phyloP scores from a whole-genome alignment of 2,797 vertebrate species.

The Parauchenoglanis ngamensis region DNA sequence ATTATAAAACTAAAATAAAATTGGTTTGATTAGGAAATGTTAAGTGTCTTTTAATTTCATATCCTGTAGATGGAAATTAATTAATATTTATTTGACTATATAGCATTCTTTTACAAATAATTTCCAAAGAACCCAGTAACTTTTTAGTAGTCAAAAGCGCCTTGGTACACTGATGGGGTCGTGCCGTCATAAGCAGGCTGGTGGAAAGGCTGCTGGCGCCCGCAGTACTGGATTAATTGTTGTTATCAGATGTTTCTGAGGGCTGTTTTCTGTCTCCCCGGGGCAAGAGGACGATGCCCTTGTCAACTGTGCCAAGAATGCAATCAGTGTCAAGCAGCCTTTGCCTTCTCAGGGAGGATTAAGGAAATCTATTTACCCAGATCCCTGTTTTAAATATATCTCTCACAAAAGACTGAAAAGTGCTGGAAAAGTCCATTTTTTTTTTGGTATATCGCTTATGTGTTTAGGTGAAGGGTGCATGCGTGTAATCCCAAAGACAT shows the following conservation, averaged over 20 bases:
- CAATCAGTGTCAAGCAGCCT: slow-evolving; percentile 74
- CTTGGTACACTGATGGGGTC: background rate
- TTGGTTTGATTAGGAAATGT: background rate
- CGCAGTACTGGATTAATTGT: slow-evolving; percentile 65
- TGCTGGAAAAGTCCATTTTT: slow-evolving; percentile 30
- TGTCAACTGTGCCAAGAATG: slow-evolving; percentile 70
- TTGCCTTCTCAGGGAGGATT: slow-evolving; percentile 71
- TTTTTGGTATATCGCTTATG: background rate
- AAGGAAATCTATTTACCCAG: slow-evolving; percentile 66
- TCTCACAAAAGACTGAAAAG: slow-evolving; percentile 19
- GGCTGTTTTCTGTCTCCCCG: slow-evolving; percentile 58
- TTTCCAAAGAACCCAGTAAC: slow-evolving; percentile 18
- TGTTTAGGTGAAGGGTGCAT: background rate
- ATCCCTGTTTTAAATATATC: slow-evolving; percentile 46
- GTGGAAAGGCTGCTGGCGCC: slow-evolving; percentile 45
- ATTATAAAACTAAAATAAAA: background rate
- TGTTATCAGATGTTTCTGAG: slow-evolving; percentile 72
- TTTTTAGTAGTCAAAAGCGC: slow-evolving; percentile 25
- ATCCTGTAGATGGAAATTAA: background rate
- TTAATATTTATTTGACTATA: background rate
- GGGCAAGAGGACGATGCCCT: slow-evolving; percentile 68
- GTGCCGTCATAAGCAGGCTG: slow-evolving; percentile 62
- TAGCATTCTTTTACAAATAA: background rate
- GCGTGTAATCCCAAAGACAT: background rate
- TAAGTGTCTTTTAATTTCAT: background rate